Conservation (phyloP, 1,140 invertebrate species). For the Asbolus verrucosus region DNA sequence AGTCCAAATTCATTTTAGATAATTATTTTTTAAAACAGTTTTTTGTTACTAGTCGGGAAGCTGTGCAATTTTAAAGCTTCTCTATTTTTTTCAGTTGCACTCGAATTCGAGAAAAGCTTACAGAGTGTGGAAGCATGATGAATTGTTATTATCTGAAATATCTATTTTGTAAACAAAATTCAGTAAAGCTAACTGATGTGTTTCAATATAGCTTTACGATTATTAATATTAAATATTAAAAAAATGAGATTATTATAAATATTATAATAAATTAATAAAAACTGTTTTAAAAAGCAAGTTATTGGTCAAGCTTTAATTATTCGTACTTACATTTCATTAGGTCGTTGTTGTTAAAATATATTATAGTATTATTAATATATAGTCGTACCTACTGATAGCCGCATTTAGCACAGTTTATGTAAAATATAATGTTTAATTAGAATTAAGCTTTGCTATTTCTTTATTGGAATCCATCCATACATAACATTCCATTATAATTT, state of each 20-base stretch:
- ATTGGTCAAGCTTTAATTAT: conserved; percentile 45
- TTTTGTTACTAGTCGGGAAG: conserved; percentile 39
- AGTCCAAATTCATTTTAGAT: conserved; percentile 13
- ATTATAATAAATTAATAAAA: no score
- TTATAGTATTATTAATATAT: no score
- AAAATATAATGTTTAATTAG: conserved; percentile 13
- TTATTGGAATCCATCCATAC: conserved; percentile 46
- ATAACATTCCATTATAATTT: conserved; percentile 46
- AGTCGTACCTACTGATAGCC: conserved; percentile 38
- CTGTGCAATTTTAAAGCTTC: conserved; percentile 40
- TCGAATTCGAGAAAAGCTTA: no score
- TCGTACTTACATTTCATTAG: conserved; percentile 5
- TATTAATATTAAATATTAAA: no score
- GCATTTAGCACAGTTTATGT: conserved; percentile 15
- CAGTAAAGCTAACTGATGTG: no score
- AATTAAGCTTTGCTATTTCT: background rate
- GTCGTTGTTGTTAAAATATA: no score
- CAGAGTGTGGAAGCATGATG: no score
- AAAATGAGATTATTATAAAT: no score
- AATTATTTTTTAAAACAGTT: background rate
- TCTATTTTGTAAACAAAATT: background rate
- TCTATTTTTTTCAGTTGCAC: conserved; percentile 4
- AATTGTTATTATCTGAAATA: no score
- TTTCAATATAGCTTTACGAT: no score
- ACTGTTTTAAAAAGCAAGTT: no score